A percentile compares a stretch with the other conserved stretches of the same genome.
Evolutionary conservation across 2,113 vertebrate species (phyloP).

Genomic region (Archilochus colubris): DNA sequence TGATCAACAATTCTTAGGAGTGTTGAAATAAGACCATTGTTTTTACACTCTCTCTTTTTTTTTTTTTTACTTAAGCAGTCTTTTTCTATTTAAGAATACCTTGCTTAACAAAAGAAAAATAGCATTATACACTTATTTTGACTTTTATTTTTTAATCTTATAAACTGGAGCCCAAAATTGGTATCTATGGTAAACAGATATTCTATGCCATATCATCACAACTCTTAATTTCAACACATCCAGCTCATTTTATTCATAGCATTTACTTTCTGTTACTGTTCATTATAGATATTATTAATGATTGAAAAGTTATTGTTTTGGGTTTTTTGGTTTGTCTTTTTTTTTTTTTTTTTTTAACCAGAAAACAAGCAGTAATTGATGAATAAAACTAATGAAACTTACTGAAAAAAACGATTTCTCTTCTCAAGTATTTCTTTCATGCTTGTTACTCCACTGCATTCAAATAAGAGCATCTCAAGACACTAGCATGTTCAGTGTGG

Average conservation of each 20-base stretch:
- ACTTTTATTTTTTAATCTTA: background rate
- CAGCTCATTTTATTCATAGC: background rate
- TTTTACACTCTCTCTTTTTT: background rate
- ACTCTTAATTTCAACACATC: background rate
- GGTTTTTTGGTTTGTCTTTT: no score
- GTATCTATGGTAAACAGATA: rapidly evolving
- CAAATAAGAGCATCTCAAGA: background rate
- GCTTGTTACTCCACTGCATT: background rate
- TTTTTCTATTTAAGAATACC: background rate
- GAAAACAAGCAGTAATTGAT: background rate
- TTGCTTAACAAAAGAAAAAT: background rate
- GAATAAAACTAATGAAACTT: background rate
- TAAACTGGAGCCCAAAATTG: background rate
- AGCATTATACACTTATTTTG: background rate
- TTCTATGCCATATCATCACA: background rate
- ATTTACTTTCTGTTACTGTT: background rate
- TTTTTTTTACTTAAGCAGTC: background rate
- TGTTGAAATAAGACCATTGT: background rate
- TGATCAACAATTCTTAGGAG: background rate
- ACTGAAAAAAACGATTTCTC: background rate
- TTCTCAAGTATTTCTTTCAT: rapidly evolving
- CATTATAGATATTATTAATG: background rate
- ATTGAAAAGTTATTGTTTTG: background rate
- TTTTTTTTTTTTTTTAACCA: background rate
- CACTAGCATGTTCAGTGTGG: background rate